Base-by-base conservation (phyloP, 2,113 vertebrate species). In the Lipotes vexillifer region DNA sequence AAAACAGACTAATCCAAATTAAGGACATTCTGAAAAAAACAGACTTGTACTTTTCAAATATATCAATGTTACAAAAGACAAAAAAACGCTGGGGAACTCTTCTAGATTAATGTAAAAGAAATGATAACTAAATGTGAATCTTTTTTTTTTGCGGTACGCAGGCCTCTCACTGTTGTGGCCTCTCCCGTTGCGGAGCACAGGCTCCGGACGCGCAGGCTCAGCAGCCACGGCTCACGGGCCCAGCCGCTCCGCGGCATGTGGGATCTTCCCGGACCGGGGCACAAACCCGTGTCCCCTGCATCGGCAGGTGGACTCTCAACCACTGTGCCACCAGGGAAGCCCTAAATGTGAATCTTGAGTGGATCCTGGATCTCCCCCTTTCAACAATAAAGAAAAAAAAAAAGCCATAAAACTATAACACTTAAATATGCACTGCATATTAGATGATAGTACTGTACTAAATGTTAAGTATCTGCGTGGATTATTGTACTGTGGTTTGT, bases 1-100 rank as follows among this genome's bases (percentile, higher is more conserved):
- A 94, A 95, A 68, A 71, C 57, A 49, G 21, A 88, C 65, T 88
- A 80, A 82, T 77, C 41, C 78, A 93, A 97, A 88, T 89, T 71
- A 90, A 95, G 61, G 41, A 71, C 33, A 84, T 57, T 75, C 33
- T 86, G 57, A 80, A 90, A 55, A 52, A 93, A 77, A 1, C n/a
- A 82, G 66, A 68, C n/a, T 82, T 93, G 33, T 27, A 86, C 15
- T 93, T 6, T 69, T 93, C 44, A 91, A 88, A 93, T 95, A 78
- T 78, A 23, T 88, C 55, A 72, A 5, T n/a, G 59, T 85, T 46
- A 92, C 8, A 25, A 75, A 85, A 80, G 46, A 49, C 59, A 86
- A 94, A 84, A 84, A 61, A 71, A 85, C 11, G 33, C 25, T 69
- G 29, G 5, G 12, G 10, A 74, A 46, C 20, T 86, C 57, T 41